Evolutionary conservation across 2,888 invertebrate genomes (phyloP), one percentile per base, ranked within the genome.

Genomic region (Himalopsyche japonica): DNA sequence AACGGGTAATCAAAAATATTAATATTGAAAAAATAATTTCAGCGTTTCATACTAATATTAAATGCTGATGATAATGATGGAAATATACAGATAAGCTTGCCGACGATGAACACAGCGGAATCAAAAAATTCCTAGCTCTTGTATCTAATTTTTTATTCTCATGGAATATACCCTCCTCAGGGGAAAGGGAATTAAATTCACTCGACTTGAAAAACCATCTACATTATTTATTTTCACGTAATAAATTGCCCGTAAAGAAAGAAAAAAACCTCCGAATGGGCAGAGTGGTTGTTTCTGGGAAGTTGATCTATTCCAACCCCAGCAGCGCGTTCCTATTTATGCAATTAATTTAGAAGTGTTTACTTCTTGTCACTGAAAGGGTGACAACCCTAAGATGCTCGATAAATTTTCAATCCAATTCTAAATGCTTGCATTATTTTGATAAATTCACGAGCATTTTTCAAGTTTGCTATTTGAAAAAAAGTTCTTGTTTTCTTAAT

Each of bases 191-290:
- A 57, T 57, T 57, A 57, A 57, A 57, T 57, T 57, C 57, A 57
- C 57, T 57, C 57, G 57, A 57, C 57, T 57, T 57, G 57, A 57
- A 57, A 57, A 57, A 57, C 57, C 20, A 57, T 57, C 20, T 34
- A 82, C 85, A 78, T 78, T 85, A 83, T 85, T 83, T 83, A 85
- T 85, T 85, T 81, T 81, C 49, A 34, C 27, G 78, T 82, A 78
- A 85, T 83, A 85, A 85, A 85, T 85, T 85, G 82, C 81, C 78
- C 78, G 77, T 77, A 77, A 77, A 81, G 49, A 48, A 47, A 76
- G 80, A 70, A 76, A 81, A n/a, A 82, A 57, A 57, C 57, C 57
- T 20, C 57, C 57, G 57, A 57, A 57, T 20, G 57, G 57, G 20
- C 10, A 24, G 24, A 57, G 57, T 57, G 57, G 57, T 20, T 57